These are phyloP conservation scores for Pandemis corylana DNA, from an alignment of 2,888 invertebrate genomes.

Conservation along the genomic window DNA sequence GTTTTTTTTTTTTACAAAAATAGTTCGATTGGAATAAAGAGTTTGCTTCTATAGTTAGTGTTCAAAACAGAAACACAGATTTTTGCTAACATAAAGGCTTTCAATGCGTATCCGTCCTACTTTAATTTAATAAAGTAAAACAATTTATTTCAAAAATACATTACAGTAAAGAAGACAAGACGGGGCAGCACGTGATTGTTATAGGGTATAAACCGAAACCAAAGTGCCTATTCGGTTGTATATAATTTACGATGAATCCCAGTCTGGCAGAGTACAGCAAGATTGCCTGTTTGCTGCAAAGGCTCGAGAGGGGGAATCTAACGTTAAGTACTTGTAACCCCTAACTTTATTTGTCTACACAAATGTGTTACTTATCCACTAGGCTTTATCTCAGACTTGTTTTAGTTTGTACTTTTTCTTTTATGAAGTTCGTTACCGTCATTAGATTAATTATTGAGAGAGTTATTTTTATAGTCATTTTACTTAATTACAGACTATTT, in stretches of 20 bases:
- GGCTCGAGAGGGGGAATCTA: conserved; percentile 14
- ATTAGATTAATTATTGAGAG: neutral
- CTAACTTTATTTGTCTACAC: conserved; percentile 7
- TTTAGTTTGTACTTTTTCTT: neutral
- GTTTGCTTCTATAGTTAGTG: no score
- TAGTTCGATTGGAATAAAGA: no score
- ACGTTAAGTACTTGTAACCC: conserved; percentile 12
- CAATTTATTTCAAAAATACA: neutral
- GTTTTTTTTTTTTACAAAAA: no score
- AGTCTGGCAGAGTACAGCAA: conserved; percentile 51
- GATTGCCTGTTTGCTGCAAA: conserved; percentile 57
- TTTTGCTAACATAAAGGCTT: no score
- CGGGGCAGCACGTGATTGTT: conserved; percentile 68
- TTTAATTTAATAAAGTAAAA: neutral
- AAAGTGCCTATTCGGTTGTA: conserved; percentile 62
- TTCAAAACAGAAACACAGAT: no score
- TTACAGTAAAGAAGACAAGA: conserved; percentile 1
- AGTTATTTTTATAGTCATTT: neutral
- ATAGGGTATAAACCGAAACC: conserved; percentile 64
- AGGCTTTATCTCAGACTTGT: neutral
- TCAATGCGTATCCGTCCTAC: neutral
- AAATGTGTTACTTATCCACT: neutral
- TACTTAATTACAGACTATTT: no score
- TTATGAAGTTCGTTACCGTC: neutral
- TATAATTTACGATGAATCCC: conserved; percentile 57